These are phyloP conservation scores for Pycnonotus jocosus DNA, from an alignment of 2,113 vertebrate species.

Conservation along the genomic window DNA sequence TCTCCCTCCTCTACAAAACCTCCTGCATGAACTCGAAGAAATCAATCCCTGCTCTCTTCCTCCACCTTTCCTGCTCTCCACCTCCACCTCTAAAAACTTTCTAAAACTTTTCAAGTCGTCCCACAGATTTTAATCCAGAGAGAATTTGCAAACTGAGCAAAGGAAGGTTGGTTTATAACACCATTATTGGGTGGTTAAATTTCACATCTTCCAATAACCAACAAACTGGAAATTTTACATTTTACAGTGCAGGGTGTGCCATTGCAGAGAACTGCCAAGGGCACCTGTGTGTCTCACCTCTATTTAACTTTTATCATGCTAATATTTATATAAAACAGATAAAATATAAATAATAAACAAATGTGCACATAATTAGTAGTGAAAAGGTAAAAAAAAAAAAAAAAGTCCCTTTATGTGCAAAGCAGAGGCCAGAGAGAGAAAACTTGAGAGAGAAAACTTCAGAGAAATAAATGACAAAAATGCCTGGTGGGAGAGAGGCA, in stretches of 20 bases:
- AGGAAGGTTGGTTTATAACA: neutral
- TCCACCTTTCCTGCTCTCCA: neutral
- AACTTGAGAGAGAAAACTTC: neutral
- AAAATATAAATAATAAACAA: neutral
- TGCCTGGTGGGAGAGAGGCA: neutral
- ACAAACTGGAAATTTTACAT: neutral
- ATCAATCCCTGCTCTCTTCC: neutral
- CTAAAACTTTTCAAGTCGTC: neutral
- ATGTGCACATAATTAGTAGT: rapidly evolving
- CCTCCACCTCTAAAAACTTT: neutral
- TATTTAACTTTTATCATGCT: neutral
- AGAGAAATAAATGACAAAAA: neutral
- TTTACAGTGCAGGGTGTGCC: neutral
- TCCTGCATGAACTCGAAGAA: neutral
- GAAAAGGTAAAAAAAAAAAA: neutral
- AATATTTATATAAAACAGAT: neutral
- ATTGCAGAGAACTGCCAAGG: neutral
- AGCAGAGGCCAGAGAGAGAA: neutral
- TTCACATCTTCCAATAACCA: neutral
- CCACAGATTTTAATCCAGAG: neutral
- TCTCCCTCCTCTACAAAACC: neutral
- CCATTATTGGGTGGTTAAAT: neutral
- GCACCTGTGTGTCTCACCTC: neutral
- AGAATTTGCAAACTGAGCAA: neutral
- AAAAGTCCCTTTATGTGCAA: neutral